A percentile compares a stretch with the other conserved stretches of the same genome.
These are phyloP conservation scores for Selene dorsalis DNA, from an alignment of 2,797 vertebrate species.

Conservation along the genomic window DNA sequence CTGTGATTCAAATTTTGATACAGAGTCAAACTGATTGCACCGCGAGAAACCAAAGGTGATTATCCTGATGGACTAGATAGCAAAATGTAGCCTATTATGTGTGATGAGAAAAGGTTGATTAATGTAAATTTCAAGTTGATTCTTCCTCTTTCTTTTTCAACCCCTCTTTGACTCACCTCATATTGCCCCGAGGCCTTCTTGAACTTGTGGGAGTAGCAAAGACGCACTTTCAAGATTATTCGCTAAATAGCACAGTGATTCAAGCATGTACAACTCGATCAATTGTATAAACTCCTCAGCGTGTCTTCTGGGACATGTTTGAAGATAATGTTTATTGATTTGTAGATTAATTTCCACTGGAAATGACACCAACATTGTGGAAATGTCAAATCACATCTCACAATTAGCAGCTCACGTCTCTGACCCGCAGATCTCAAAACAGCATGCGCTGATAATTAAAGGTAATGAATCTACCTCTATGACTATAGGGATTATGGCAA, in stretches of 20 bases:
- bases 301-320: constrained; percentile 4
- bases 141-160: constrained; percentile 35
- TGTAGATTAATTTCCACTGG: constrained; percentile 7
- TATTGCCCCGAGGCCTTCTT: neutral
- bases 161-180: constrained; percentile 13
- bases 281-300: constrained; percentile 9
- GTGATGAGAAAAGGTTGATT: constrained; percentile 72
- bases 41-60: constrained; percentile 74
- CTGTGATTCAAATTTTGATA: constrained; percentile 75
- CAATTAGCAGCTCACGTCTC: too few relatives aligned
- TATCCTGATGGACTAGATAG: constrained; percentile 77
- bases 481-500: too few relatives aligned
- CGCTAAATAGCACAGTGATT: constrained; percentile 21
- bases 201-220: constrained; percentile 16
- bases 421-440: too few relatives aligned
- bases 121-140: constrained; percentile 70
- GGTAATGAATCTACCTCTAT: too few relatives aligned
- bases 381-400: constrained; percentile 18
- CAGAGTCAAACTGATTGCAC: constrained; percentile 72
- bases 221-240: constrained; percentile 38
- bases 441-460: too few relatives aligned
- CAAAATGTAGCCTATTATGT: constrained; percentile 71
- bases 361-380: constrained; percentile 13
- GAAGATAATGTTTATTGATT: constrained; percentile 36
- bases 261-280: constrained; percentile 14